Conservation (phyloP, 2,113 vertebrate species). For the Ictalurus furcatus region DNA sequence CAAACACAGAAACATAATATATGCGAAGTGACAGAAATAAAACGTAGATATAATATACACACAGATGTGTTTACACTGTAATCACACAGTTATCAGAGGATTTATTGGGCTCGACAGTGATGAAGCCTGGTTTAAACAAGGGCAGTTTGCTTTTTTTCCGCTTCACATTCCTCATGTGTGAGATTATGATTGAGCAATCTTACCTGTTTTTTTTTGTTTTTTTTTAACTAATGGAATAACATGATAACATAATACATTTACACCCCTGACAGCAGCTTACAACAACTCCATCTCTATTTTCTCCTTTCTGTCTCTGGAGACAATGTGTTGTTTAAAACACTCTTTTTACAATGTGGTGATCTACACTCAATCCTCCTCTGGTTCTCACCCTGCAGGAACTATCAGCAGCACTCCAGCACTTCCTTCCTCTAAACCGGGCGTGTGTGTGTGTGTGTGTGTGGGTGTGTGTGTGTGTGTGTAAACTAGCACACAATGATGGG, state of each 20-base stretch:
- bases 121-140: constrained; percentile 30
- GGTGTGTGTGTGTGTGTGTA: constrained; percentile 29
- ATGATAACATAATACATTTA: constrained; percentile 34
- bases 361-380: constrained; percentile 30
- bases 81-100: neutral
- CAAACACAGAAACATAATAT: neutral
- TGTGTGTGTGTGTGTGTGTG: constrained; percentile 44
- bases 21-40: neutral
- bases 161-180: constrained; percentile 14
- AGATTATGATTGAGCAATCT: constrained; percentile 35
- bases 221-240: constrained; percentile 11
- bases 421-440: constrained; percentile 47
- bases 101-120: neutral
- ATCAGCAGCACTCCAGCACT: constrained; percentile 53
- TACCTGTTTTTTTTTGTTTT: neutral
- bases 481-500: constrained; percentile 19
- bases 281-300: constrained; percentile 16
- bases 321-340: constrained; percentile 55
- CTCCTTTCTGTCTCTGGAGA: constrained; percentile 20
- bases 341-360: constrained; percentile 51
- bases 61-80: neutral
- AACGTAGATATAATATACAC: neutral
- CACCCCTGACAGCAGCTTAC: constrained; percentile 28
- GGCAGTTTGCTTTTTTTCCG: neutral
- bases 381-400: constrained; percentile 47